phyloP scores from a whole-genome alignment of 2,888 invertebrate species.

The Drosophila demipolita region DNA sequence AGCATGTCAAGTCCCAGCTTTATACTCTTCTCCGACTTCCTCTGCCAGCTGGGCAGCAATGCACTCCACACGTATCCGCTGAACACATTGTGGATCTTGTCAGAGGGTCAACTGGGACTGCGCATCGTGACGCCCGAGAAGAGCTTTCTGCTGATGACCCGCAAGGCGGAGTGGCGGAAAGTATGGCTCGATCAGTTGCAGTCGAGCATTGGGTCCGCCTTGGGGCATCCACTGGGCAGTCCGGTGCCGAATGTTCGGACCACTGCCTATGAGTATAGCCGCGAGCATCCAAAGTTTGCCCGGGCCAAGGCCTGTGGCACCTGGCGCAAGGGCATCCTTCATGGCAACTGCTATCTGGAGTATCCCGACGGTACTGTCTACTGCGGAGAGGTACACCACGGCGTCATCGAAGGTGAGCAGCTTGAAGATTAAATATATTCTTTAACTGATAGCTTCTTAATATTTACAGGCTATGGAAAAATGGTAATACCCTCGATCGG shows the following conservation, averaged over 20 bases:
- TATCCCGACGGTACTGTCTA: slow-evolving; percentile 93
- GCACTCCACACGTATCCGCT: slow-evolving; percentile 89
- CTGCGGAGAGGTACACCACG: slow-evolving; percentile 91
- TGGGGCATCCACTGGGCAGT: slow-evolving; percentile 87
- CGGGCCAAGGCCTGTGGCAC: slow-evolving; percentile 92
- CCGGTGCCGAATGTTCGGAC: slow-evolving; percentile 89
- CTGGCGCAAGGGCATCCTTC: slow-evolving; percentile 93
- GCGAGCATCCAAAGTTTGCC: slow-evolving; percentile 89
- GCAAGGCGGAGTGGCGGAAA: slow-evolving; percentile 88
- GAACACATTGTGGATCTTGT: slow-evolving; percentile 92
- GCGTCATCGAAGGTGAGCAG: slow-evolving; percentile 82
- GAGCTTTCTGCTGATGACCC: slow-evolving; percentile 88
- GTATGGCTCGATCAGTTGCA: slow-evolving; percentile 93
- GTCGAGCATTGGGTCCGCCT: slow-evolving; percentile 88
- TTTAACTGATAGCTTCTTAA: not conserved
- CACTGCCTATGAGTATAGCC: slow-evolving; percentile 90
- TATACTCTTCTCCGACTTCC: slow-evolving; percentile 92
- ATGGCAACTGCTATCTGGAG: slow-evolving; percentile 92
- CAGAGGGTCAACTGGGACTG: slow-evolving; percentile 89
- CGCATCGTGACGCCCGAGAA: slow-evolving; percentile 93
- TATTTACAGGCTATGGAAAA: slow-evolving; percentile 81
- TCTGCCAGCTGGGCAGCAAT: slow-evolving; percentile 90
- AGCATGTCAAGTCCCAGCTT: slow-evolving; percentile 90
- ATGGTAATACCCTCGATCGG: slow-evolving; percentile 86
- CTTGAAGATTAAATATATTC: not conserved